Percentiles rank a stretch among this genome's conserved stretches.
These are phyloP conservation scores for Coenonympha arcania DNA, from an alignment of 2,888 invertebrate species.

Conservation along the genomic window DNA sequence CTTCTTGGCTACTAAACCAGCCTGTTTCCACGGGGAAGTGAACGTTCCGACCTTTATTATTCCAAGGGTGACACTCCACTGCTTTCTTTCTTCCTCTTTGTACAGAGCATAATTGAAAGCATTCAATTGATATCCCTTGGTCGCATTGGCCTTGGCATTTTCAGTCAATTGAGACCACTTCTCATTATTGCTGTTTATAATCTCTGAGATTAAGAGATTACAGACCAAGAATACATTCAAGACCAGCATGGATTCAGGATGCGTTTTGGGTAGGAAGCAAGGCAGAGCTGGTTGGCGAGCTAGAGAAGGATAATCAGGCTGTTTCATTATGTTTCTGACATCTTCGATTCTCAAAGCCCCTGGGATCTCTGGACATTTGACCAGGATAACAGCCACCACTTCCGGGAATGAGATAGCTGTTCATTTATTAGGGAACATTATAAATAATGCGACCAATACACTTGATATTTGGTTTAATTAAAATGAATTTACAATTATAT, in stretches of 20 bases:
- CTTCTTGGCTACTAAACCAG: not conserved
- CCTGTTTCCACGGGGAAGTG: not conserved
- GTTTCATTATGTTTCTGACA: not conserved
- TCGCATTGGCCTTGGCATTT: not conserved
- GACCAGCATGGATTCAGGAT: not conserved
- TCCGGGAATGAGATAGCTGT: not conserved
- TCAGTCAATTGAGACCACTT: not conserved
- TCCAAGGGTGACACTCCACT: not conserved
- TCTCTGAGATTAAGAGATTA: not conserved
- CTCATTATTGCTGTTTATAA: not conserved
- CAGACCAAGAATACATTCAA: not conserved
- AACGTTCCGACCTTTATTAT: not conserved
- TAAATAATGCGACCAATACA: too few species aligned
- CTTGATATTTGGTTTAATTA: too few species aligned
- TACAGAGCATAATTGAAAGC: not conserved
- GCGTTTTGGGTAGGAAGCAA: not conserved
- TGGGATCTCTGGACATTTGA: not conserved
- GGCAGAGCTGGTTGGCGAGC: not conserved
- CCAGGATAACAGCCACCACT: not conserved
- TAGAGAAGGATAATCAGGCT: not conserved
- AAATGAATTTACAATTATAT: too few species aligned
- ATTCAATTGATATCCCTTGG: not conserved
- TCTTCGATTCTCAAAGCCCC: not conserved
- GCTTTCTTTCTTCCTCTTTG: not conserved
- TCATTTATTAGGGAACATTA: too few species aligned